Evolutionary conservation across 2,797 vertebrate species (phyloP), one percentile per base, ranked within the genome.

Genomic region (Streptopelia turtur): DNA sequence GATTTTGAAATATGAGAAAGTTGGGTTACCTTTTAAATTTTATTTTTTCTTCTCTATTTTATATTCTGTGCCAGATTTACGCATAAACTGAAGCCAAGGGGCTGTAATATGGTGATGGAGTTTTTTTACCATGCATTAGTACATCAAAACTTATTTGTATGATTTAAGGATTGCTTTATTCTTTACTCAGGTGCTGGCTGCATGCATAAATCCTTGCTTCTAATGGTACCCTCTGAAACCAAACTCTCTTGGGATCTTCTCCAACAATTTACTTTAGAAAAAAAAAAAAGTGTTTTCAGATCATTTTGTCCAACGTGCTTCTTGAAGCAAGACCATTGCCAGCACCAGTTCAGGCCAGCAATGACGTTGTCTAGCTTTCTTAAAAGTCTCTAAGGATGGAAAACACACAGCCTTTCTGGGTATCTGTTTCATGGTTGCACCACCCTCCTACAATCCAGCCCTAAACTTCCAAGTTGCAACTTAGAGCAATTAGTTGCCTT

Each of bases 161-260:
- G 50, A 83, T 70, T 87, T 87, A 91, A 77, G 52, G 66, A 71
- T 65, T 85, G 59, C 75, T 87, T 89, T 74, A 87, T 57, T 82
- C 45, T 89, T 68, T 76, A 68, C 18, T 56, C 20, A 57, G 69
- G 55, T 89, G 31, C 79, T 85, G 71, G 70, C 47, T 88, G n/a
- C 27, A 57, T 77, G 25, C 72, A 70, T 91, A 95, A 95, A 89
- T 94, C 82, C 47, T 82, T 89, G 31, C 33, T 70, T 66, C 56
- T 87, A 78, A 66, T 64, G 41, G 64, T 43, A 41, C 45, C 45
- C 18, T 52, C 68, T 89, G 84, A 91, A 87, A 82, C 23, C 3
- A 65, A 87, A 52, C 9, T 83, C 39, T 80, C 64, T 52, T 50
- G 71, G 72, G 64, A 89, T 60, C 30, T 61, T 92, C 28, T 86